Conservation (phyloP, 2,113 vertebrate genomes). For the Vimba vimba region DNA sequence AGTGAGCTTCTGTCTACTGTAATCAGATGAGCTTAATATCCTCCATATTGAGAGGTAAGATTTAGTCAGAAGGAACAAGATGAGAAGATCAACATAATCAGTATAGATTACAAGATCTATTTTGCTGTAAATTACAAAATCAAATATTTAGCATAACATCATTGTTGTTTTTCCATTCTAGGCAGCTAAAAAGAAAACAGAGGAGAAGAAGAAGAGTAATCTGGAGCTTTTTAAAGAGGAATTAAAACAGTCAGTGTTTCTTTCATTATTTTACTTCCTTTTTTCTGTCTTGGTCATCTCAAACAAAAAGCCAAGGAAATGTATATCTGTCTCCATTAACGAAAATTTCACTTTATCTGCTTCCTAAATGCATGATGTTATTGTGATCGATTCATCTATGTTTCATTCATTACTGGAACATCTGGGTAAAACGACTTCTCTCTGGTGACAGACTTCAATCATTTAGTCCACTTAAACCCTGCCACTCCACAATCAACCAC, state of each 20-base stretch:
- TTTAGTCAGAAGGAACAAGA: not conserved
- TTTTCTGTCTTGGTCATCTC: not conserved
- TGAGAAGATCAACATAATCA: not conserved
- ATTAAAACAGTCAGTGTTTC: slow-evolving; percentile 76
- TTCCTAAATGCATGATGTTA: not conserved
- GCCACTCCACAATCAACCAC: no score
- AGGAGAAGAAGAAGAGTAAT: slow-evolving; percentile 83
- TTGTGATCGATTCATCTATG: not conserved
- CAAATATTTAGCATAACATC: not conserved
- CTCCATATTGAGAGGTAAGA: slow-evolving; percentile 13
- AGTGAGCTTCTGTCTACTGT: slow-evolving; percentile 56
- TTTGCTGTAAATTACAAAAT: not conserved
- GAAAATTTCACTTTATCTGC: not conserved
- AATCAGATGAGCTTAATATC: slow-evolving; percentile 17
- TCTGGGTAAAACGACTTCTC: no score
- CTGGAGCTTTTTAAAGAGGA: slow-evolving; percentile 83
- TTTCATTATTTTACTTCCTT: not conserved
- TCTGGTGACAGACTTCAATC: no score
- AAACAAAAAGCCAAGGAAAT: not conserved
- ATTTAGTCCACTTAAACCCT: no score
- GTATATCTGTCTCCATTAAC: no score
- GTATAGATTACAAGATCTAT: not conserved
- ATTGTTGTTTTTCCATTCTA: slow-evolving; percentile 53
- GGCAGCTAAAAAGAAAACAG: slow-evolving; percentile 75
- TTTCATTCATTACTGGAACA: no score